Evolutionary conservation across 2,888 invertebrate species (phyloP).

Genomic region (Agrochola lychnidis): DNA sequence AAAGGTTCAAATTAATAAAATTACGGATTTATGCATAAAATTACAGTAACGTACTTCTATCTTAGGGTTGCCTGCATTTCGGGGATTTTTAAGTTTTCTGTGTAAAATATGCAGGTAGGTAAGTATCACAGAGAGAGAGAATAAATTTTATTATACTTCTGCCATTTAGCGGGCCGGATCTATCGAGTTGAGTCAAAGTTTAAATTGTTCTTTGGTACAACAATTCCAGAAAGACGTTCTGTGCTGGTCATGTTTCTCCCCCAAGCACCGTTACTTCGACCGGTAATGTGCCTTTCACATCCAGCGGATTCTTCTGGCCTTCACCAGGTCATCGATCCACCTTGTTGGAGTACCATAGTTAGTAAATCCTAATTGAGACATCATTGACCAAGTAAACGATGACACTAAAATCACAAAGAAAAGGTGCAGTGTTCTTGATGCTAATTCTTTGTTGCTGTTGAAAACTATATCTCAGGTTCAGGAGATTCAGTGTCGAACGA

Average conservation of each 20-base stretch:
- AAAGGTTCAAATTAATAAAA: slow-evolving; percentile 18
- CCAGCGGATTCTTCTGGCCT: not conserved
- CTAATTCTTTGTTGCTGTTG: too few relatives aligned
- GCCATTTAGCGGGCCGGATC: not conserved
- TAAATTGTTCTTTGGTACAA: not conserved
- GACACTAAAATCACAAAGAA: too few relatives aligned
- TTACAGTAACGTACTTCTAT: not conserved
- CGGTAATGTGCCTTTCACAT: too few relatives aligned
- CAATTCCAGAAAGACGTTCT: too few relatives aligned
- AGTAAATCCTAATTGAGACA: too few relatives aligned
- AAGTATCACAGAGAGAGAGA: not conserved
- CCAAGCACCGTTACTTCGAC: too few relatives aligned
- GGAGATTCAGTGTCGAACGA: too few relatives aligned
- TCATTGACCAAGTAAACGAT: too few relatives aligned
- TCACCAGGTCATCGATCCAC: too few relatives aligned
- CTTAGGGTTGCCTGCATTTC: not conserved
- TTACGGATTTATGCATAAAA: slow-evolving; percentile 13
- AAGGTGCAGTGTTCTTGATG: too few relatives aligned
- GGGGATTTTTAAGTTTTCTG: not conserved
- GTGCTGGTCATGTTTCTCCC: too few relatives aligned
- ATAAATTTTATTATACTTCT: not conserved
- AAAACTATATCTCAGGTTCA: not conserved
- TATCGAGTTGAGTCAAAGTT: not conserved
- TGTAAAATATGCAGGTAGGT: not conserved
- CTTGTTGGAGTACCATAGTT: too few relatives aligned